A percentile compares a stretch with the other conserved stretches of the same genome.
Evolutionary conservation across 1,140 invertebrate species (phyloP).

Genomic region (Pararge aegeria): DNA sequence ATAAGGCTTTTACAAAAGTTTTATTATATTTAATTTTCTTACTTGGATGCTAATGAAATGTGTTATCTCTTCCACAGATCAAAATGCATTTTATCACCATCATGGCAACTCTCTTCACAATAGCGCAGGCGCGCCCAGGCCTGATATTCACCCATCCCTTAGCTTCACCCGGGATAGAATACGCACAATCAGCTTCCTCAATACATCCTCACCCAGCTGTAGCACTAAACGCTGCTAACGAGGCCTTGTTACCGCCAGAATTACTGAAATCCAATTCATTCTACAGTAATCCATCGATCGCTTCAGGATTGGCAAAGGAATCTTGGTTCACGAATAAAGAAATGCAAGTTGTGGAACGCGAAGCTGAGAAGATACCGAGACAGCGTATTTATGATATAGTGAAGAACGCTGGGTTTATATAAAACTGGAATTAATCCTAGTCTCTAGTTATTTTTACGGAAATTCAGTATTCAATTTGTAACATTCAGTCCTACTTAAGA

Average conservation of each 20-base stretch:
- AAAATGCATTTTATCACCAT: slow-evolving; percentile 48
- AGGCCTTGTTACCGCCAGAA: slow-evolving; percentile 73
- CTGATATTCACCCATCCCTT: slow-evolving; percentile 53
- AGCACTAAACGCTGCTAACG: slow-evolving; percentile 68
- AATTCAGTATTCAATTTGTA: too few species aligned
- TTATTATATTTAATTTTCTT: too few species aligned
- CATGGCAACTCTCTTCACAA: slow-evolving; percentile 34
- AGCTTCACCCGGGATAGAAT: slow-evolving; percentile 53
- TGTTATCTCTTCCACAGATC: slow-evolving; percentile 23
- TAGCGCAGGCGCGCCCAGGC: slow-evolving; percentile 46
- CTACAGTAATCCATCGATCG: slow-evolving; percentile 87
- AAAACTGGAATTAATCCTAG: too few species aligned
- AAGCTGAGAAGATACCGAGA: slow-evolving; percentile 88
- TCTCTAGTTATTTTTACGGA: too few species aligned
- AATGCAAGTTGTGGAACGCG: slow-evolving; percentile 86
- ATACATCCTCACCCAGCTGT: slow-evolving; percentile 68
- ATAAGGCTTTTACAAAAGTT: too few species aligned
- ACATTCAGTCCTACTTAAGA: too few species aligned
- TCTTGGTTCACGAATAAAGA: slow-evolving; percentile 88
- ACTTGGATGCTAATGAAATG: neutral
- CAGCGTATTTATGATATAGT: slow-evolving; percentile 87
- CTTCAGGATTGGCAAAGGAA: slow-evolving; percentile 85
- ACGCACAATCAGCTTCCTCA: slow-evolving; percentile 38
- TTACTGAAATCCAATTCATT: slow-evolving; percentile 84
- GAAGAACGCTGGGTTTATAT: slow-evolving; percentile 84